Conservation (phyloP, 2,113 vertebrate genomes). For the Micromys minutus region DNA sequence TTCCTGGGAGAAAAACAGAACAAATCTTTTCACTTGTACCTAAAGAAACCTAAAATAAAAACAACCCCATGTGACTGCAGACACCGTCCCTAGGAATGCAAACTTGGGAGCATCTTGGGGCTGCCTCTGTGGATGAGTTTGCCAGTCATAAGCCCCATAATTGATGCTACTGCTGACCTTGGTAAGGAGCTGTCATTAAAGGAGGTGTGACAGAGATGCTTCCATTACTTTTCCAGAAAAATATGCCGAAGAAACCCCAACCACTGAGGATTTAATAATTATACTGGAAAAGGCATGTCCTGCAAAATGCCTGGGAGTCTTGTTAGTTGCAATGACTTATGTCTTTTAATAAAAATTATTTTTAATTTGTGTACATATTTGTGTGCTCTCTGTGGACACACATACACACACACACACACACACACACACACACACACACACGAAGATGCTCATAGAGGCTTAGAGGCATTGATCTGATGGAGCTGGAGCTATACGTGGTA, state of each 20-base stretch:
- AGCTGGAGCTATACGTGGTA: neutral
- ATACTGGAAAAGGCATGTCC: neutral
- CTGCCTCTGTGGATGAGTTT: neutral
- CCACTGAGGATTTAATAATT: neutral
- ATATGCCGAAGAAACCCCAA: conserved; percentile 36
- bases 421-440: neutral
- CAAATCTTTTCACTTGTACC: neutral
- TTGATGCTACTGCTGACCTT: neutral
- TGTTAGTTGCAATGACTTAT: neutral
- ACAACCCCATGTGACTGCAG: neutral
- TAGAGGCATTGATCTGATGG: neutral
- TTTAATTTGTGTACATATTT: neutral
- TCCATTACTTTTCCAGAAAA: conserved; percentile 68
- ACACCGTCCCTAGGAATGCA: neutral
- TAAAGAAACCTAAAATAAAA: neutral
- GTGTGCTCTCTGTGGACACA: neutral
- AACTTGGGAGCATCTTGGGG: conserved; percentile 18
- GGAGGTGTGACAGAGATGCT: neutral
- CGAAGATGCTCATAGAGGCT: neutral
- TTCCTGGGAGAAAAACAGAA: neutral
- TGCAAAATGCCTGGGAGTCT: neutral
- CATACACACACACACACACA: neutral
- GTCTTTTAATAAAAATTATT: neutral
- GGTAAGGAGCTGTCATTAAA: conserved; percentile 21
- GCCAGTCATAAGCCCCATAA: neutral